Evolutionary conservation across 2,113 vertebrate genomes (phyloP), one percentile per base, ranked within the genome.

Genomic region (Colossoma macropomum): DNA sequence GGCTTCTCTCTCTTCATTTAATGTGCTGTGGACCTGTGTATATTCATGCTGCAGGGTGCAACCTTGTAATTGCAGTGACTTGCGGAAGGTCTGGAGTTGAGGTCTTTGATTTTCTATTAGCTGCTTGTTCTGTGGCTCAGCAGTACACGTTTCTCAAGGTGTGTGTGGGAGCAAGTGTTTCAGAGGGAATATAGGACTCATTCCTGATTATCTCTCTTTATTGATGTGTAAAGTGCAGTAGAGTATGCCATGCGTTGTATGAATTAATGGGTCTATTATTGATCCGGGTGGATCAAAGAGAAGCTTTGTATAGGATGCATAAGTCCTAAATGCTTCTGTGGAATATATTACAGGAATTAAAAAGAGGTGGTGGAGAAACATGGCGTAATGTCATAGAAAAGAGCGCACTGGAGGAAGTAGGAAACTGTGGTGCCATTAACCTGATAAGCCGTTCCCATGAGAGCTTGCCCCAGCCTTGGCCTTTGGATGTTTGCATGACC

Each of bases 191-290:
- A 41, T 50, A 38, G 41, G 38, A 79, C 13, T 41, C 50, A 16
- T 56, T 25, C 23, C 75, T 79, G 50, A 79, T 75, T n/a, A 16
- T 71, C 28, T 56, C 25, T 79, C 41, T 81, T 32, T 83, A 87
- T 83, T 80, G 73, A 77, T 41, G 69, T 81, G 56, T 74, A 68
- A 66, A 59, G 76, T 15, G 65, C 17, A 23, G 7, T 17, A 8
- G 27, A 28, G 45, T 63, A 17, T 9, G 27, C 63, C 52, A 48
- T 41, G 28, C 48, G 54, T 28, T 69, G 59, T 30, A 65, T 81
- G 82, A 86, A 82, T 88, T 65, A 73, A 79, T 66, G 34, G 28
- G 70, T 17, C 23, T 63, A 50, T 28, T 62, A 88, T 88, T 32
- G 79, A 79, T 79, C 79, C 5, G n/a, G 9, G 50, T 10, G 52